A percentile compares a stretch with the other conserved stretches of the same genome.
These are phyloP conservation scores for Crotalus horridus DNA, from an alignment of 2,113 vertebrate species.

Conservation along the genomic window DNA sequence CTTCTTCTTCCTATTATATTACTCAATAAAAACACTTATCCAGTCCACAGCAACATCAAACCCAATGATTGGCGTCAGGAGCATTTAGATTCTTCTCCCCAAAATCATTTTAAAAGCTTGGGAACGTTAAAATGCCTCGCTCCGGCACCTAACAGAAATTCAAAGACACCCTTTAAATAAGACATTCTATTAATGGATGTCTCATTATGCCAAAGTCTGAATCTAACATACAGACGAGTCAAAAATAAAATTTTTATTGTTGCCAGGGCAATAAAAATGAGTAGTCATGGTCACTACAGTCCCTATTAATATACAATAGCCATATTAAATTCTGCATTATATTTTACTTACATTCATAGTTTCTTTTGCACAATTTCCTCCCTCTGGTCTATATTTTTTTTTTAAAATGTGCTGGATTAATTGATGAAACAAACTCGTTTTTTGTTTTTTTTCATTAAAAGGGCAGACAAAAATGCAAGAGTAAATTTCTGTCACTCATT, in stretches of 20 bases:
- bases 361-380: background rate
- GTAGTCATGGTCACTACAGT: background rate
- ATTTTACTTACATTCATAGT: background rate
- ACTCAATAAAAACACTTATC: background rate
- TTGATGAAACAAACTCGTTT: background rate
- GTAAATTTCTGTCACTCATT: background rate
- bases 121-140: background rate
- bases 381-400: background rate
- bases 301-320: background rate
- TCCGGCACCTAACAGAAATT: background rate
- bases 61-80: too few relatives aligned
- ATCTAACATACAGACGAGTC: background rate
- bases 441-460: background rate
- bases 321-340: too few relatives aligned
- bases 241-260: background rate
- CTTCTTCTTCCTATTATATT: background rate
- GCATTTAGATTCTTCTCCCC: background rate
- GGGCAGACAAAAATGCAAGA: background rate
- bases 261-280: background rate
- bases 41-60: background rate
- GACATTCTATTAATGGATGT: background rate
- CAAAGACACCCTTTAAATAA: background rate
- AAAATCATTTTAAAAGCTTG: background rate
- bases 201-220: background rate
- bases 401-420: background rate